Percentiles rank a stretch among this genome's conserved stretches.
phyloP scores from a whole-genome alignment of 2,888 invertebrate species.

The Apoda limacodes region DNA sequence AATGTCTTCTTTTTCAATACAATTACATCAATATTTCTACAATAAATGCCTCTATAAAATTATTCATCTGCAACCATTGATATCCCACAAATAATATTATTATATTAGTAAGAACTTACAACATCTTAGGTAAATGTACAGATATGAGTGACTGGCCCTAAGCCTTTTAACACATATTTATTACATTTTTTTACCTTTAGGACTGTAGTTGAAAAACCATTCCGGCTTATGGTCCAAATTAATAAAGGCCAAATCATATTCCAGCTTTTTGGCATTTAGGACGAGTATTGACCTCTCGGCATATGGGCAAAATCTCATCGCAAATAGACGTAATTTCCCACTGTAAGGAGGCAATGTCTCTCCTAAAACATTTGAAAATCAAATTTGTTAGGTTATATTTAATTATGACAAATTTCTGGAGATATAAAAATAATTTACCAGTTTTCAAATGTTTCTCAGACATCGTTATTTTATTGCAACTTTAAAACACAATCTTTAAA shows the following conservation, averaged over 20 bases:
- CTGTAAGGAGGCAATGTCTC: slow-evolving; percentile 72
- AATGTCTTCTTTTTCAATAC: too few species aligned
- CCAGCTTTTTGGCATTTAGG: slow-evolving; percentile 81
- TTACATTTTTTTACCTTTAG: slow-evolving; percentile 46
- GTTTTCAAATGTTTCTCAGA: slow-evolving; percentile 58
- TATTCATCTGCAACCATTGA: too few species aligned
- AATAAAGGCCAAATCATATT: slow-evolving; percentile 80
- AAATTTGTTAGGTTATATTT: slow-evolving; percentile 6
- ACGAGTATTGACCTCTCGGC: slow-evolving; percentile 82
- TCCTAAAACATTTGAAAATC: slow-evolving; percentile 56
- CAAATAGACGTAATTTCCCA: slow-evolving; percentile 80
- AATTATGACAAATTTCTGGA: not conserved
- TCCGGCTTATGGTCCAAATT: slow-evolving; percentile 84
- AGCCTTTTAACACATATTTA: too few species aligned
- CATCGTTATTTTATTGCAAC: slow-evolving; percentile 32
- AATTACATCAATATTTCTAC: too few species aligned
- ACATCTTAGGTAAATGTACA: too few species aligned
- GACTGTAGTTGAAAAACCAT: slow-evolving; percentile 73
- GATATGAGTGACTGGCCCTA: too few species aligned
- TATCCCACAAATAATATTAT: too few species aligned
- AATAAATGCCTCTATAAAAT: too few species aligned
- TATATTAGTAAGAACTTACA: too few species aligned
- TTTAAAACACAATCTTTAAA: too few species aligned
- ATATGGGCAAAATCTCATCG: slow-evolving; percentile 88
- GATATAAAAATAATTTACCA: slow-evolving; percentile 17